Evolutionary conservation across 2,113 vertebrate genomes (phyloP), one percentile per base, ranked within the genome.

Genomic region (Entomyzon cyanotis): DNA sequence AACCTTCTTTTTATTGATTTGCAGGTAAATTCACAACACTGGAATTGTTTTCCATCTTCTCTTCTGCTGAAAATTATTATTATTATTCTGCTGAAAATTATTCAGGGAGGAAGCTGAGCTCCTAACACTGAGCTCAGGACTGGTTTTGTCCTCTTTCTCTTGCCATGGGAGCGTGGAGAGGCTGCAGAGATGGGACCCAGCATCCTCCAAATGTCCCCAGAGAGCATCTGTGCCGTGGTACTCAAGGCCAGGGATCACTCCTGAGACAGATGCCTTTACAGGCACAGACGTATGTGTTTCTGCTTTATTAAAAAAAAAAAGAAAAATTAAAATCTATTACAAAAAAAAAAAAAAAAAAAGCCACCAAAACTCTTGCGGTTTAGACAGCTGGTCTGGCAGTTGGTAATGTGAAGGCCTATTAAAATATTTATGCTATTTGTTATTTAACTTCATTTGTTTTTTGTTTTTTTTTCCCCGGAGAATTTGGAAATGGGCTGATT

Each of bases 351-450:
- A 35, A 58, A 70, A 33, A 58, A 70, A 31, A 81, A 63, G 1
- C 37, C 69, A 76, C 62, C 14, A 6, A 96, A 89, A 62, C 37
- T 82, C 87, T 74, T 50, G 22, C 1, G 6, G 58, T 87, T 91
- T 50, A 91, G 94, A 93, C 95, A 96, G 89, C 93, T 97, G 96
- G 89, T 95, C 91, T 87, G 93, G 93, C 93, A 96, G 95, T 97
- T 97, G 96, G 94, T 62, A 22, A 91, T 93, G 94, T 87, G 94
- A 94, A 76, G 78, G 77, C 91, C 93, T 96, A 93, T 94, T 95
- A 79, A 96, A 95, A 95, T 97, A 96, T 97, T 95, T 95, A 89
- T 95, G 93, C 91, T 93, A 12, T 95, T 94, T 97, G 87, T 94
- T 95, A 94, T 93, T 96, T 96, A 90, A 94, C 92, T 95, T 94